Evolutionary conservation across 2,797 vertebrate species (phyloP).

Genomic region (Neomorphus geoffroyi): DNA sequence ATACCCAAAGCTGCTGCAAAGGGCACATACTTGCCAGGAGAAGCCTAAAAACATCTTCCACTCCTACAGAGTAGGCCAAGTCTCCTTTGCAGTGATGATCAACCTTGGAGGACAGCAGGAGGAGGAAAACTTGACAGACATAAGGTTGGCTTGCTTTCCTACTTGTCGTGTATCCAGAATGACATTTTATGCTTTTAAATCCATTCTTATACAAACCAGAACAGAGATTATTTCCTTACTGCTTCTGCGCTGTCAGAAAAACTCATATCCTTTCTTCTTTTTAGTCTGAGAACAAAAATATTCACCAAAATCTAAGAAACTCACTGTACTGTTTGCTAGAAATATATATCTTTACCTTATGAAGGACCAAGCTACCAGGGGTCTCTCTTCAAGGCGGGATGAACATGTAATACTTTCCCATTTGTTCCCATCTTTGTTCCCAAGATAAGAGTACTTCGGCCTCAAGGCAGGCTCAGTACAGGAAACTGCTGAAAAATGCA

Average conservation of each 20-base stretch:
- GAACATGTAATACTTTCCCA: background rate
- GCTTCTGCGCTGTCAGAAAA: background rate
- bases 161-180: background rate
- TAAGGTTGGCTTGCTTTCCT: background rate
- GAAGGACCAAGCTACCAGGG: background rate
- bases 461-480: background rate
- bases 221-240: background rate
- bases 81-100: background rate
- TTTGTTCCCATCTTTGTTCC: background rate
- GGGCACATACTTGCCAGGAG: background rate
- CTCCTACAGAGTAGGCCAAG: accelerated
- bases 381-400: background rate
- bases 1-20: background rate
- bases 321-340: background rate
- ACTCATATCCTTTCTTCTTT: background rate
- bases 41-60: background rate
- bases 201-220: background rate
- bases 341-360: background rate
- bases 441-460: background rate
- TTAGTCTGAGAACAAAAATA: background rate
- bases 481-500: background rate
- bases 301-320: background rate
- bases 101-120: background rate
- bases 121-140: background rate
- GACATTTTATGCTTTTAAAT: background rate